Evolutionary conservation across 2,113 vertebrate genomes (phyloP), one percentile per base, ranked within the genome.

Genomic region (Oxyura jamaicensis): DNA sequence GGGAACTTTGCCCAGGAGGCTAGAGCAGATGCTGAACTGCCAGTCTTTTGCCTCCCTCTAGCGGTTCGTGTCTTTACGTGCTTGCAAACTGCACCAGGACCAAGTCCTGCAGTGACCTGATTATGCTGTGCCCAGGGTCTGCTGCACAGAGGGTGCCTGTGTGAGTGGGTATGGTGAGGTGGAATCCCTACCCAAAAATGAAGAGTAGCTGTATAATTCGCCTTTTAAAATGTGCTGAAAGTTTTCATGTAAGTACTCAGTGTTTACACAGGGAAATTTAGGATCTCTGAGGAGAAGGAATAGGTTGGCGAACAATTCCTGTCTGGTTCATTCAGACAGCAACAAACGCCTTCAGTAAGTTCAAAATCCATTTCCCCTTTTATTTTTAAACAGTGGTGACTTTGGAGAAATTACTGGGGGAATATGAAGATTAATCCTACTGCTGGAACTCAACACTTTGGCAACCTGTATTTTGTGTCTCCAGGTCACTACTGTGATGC

Each of bases 31-130:
- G 6, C 79, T 80, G 91, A 31, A 52, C 82, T 41, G 21, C 3
- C 90, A 76, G 87, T 44, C 72, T 79, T 95, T 66, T 96, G 92
- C 95, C 59, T 94, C 97, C 95, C 95, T 96, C 93, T 95, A 87
- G 96, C n/a, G 97, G 96, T 78, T 48, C 10, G 9, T 5, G 33
- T 2, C 28, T 84, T 89, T 20, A 41, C 80, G 65, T 82, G 55
- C 41, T 8, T 11, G 4, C 5, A 23, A 36, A 6, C 29, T 19
- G 17, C 11, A 0, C 8, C 0, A 1, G 28, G 50, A 8, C 67
- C 0, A 13, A 41, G 52, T 10, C 60, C 56, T 75, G 63, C 63
- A 8, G 4, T 28, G 26, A 52, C 74, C 73, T 60, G 42, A 17
- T 52, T 31, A 23, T 77, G 72, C 55, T 41, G 41, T 41, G 41